Conservation (phyloP, 2,113 vertebrate genomes). For the Lanius ludovicianus region DNA sequence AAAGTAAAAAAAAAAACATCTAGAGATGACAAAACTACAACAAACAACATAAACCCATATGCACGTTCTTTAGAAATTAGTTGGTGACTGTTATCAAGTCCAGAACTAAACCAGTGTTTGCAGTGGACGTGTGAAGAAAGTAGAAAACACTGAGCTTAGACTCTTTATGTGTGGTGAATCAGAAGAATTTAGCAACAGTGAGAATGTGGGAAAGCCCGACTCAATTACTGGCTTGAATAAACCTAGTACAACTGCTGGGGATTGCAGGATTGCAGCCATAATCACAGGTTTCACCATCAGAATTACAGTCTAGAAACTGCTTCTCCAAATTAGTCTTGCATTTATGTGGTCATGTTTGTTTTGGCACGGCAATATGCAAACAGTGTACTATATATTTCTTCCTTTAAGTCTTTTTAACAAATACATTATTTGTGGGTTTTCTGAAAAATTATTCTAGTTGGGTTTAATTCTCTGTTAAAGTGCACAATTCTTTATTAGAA, state of each 20-base stretch:
- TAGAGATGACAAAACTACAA: not conserved
- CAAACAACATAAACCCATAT: not conserved
- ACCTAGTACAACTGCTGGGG: not conserved
- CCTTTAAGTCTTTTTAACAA: constrained; percentile 27
- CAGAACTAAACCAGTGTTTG: not conserved
- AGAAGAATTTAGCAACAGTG: not conserved
- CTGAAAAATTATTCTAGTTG: not conserved
- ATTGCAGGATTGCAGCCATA: constrained; percentile 32
- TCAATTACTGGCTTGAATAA: not conserved
- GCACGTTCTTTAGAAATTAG: not conserved
- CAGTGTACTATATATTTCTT: not conserved
- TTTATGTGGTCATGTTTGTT: constrained; percentile 43
- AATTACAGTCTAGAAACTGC: constrained; percentile 21
- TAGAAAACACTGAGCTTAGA: not conserved
- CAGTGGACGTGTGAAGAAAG: not conserved
- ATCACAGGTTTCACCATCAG: constrained; percentile 7
- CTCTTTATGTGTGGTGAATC: not conserved
- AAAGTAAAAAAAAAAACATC: not conserved
- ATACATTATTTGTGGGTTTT: not conserved
- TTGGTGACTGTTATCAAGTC: not conserved
- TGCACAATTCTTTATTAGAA: not conserved
- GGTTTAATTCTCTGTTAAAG: not conserved
- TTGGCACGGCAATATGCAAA: not conserved
- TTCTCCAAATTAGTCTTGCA: constrained; percentile 39
- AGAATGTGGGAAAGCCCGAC: not conserved